phyloP scores from a whole-genome alignment of 2,797 vertebrate genomes.

The Poecilia picta region DNA sequence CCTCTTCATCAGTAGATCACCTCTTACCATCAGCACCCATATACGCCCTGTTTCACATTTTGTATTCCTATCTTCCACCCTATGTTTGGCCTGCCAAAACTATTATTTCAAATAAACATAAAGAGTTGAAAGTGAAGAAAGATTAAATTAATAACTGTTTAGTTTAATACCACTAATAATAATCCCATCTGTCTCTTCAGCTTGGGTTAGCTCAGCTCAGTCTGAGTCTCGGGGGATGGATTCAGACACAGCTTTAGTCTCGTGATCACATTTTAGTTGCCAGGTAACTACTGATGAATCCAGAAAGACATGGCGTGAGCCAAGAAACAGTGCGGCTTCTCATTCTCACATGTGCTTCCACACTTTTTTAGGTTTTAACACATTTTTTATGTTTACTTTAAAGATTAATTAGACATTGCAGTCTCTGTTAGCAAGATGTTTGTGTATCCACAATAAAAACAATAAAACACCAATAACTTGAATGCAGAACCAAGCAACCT shows the following conservation, averaged over 20 bases:
- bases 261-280: conserved; percentile 19
- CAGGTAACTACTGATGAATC: conserved; percentile 23
- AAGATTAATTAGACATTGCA: background rate
- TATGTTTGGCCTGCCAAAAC: background rate
- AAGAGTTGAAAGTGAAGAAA: background rate
- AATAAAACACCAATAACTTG: background rate
- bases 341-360: background rate
- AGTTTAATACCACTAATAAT: background rate
- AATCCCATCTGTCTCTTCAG: background rate
- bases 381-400: background rate
- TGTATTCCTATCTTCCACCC: conserved; percentile 34
- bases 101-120: background rate
- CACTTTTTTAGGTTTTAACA: background rate
- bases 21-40: background rate
- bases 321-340: background rate
- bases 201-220: conserved; percentile 9
- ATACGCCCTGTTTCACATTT: conserved; percentile 4
- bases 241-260: conserved; percentile 13
- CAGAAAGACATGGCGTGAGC: conserved; percentile 3
- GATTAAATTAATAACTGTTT: background rate
- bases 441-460: background rate
- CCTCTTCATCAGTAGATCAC: background rate
- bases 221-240: conserved; percentile 6
- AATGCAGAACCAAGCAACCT: background rate
- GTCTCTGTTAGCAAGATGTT: background rate